phyloP scores from a whole-genome alignment of 1,140 invertebrate species.

The Cotesia chilonis region DNA sequence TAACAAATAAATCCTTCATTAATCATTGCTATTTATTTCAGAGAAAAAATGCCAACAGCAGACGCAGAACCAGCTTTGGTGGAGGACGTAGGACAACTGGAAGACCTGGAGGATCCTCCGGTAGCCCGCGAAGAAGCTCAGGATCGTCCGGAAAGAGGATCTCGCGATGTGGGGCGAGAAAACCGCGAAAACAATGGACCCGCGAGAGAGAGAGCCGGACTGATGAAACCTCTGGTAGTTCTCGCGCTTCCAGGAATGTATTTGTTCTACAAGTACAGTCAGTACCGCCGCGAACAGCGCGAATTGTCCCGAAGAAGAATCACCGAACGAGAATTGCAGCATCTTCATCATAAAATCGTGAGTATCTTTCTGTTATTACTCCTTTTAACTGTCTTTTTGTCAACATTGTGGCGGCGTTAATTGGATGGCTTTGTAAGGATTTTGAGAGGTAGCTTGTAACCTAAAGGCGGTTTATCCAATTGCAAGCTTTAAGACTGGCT shows the following conservation, averaged over 20 bases:
- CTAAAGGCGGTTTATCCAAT: slow-evolving; percentile 37
- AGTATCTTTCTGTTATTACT: slow-evolving; percentile 63
- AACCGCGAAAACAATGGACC: slow-evolving; percentile 42
- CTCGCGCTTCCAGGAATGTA: slow-evolving; percentile 87
- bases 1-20: too few relatives aligned
- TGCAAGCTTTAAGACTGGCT: slow-evolving; percentile 5
- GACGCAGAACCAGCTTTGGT: slow-evolving; percentile 51
- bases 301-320: slow-evolving; percentile 81
- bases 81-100: slow-evolving; percentile 53
- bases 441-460: slow-evolving; percentile 20
- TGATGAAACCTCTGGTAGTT: slow-evolving; percentile 83
- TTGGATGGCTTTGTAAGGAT: slow-evolving; percentile 15
- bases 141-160: slow-evolving; percentile 43
- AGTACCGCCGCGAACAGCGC: slow-evolving; percentile 83
- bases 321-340: slow-evolving; percentile 83
- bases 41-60: slow-evolving; percentile 54
- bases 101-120: slow-evolving; percentile 60
- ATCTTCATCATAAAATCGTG: slow-evolving; percentile 90
- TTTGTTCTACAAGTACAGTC: slow-evolving; percentile 88
- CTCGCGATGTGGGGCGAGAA: background rate
- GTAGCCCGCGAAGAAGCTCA: slow-evolving; percentile 48
- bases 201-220: slow-evolving; percentile 65
- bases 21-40: slow-evolving; percentile 19
- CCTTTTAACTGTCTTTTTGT: too few relatives aligned
- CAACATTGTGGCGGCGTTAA: slow-evolving; percentile 13